Base-by-base conservation (phyloP, 92 coral and sea anemone genomes). In the Bergia sp. region DNA sequence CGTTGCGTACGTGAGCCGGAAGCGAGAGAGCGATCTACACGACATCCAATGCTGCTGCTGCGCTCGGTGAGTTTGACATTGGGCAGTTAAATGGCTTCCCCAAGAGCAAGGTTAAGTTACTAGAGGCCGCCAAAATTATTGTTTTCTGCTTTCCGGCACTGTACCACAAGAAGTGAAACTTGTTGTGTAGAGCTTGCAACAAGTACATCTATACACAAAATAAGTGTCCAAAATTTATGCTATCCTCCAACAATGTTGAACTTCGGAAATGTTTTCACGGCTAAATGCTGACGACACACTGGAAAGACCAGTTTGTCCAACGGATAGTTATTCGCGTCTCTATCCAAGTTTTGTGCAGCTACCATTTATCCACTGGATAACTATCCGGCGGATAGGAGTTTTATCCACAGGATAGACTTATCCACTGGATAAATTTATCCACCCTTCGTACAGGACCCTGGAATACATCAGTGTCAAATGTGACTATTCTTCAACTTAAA, bases 391-490 rank as follows among this genome's bases (percentile, higher is more conserved):
- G 29, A 29, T 29, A 29, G 29, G 29, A 29, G 29, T 29, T 29
- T 29, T 29, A 29, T 29, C 29, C 29, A 29, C 29, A 29, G 29
- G 29, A 29, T 29, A 29, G 29, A 29, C 29, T 29, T 29, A 29
- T 29, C 29, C 40, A 78, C 82, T 78, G 82, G 82, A 78, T 78
- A 78, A 78, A 78, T 78, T 78, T 78, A 78, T 78, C 82, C 82
- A 78, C 82, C 82, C 82, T 78, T 78, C 82, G 82, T 78, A 78
- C 82, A 23, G 82, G 82, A 78, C 82, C 82, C 86, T 82, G 86
- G 86, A 82, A 82, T 82, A 69, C 86, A 82, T 82, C 86, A 82
- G 86, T 82, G 86, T 82, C 86, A 66, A 82, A 82, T 61, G 75
- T 82, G 86, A 69, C 86, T 82, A 77, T 82, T 66, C 75, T 82